Evolutionary conservation across 1,140 invertebrate genomes (phyloP), one percentile per base, ranked within the genome.

Genomic region (Forficula auricularia): DNA sequence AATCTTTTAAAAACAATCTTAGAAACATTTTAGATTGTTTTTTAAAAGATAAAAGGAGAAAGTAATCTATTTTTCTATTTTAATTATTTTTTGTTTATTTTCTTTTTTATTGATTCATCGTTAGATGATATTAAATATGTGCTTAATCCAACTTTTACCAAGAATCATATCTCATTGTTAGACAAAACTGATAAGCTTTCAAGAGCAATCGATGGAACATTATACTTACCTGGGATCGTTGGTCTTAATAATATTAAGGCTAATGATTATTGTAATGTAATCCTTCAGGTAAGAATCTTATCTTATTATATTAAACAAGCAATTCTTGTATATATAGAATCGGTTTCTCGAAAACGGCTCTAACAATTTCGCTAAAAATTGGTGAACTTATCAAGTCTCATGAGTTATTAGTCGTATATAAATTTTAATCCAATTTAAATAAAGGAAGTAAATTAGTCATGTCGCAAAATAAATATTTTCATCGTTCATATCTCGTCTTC

Each of bases 211-310:
- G 91, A 98, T 67, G 91, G 94, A 9, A 91, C 86, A 0, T 76
- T 92, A 52, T 99, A 99, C 61, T 76, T 88, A 49, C 91, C 96
- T 16, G 95, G 90, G 30, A 91, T 96, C 57, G 83, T 90, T 19
- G 96, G 96, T 2, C 66, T 99, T 15, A 99, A 99, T 59, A 99
- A 99, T 62, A 98, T 99, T 48, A 99, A 99, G 65, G 88, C 87
- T 2, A 97, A 97, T 69, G 95, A 99, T 63, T 99, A 98, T 57
- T 98, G 94, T 54, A 99, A 98, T 69, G 95, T 98, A 42, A 83
- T 98, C 47, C 66, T 98, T 37, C 91, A 95, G 69, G 88, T 90
- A 60, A 59, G 56, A 43, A 13, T 16, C 19, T 33, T 8, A 36
- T 19, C 4, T 8, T 6, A 19, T 15, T 36, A 8, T 36, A 14